Evolutionary conservation across 2,113 vertebrate species (phyloP).

Genomic region (Pterophyllum scalare): DNA sequence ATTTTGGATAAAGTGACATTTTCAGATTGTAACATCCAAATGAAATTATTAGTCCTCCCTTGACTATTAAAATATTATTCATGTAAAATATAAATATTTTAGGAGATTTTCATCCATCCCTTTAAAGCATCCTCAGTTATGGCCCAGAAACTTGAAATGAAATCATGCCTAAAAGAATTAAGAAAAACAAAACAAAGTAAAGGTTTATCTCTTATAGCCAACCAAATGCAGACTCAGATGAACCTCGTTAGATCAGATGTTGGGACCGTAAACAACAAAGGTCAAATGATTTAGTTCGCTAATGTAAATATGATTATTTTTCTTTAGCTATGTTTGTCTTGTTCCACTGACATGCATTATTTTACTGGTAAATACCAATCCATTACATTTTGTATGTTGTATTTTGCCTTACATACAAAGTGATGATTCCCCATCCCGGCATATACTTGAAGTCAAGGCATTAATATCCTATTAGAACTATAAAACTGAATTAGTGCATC

Average conservation of each 20-base stretch:
- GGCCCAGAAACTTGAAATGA: neutral
- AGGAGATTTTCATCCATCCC: neutral
- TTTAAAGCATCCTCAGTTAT: neutral
- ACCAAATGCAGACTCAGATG: neutral
- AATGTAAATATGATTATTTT: neutral
- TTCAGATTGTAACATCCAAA: neutral
- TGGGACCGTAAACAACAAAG: neutral
- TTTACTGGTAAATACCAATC: neutral
- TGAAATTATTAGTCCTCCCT: rapidly evolving
- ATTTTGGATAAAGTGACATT: neutral
- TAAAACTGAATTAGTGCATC: neutral
- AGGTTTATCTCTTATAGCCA: neutral
- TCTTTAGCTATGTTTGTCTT: neutral
- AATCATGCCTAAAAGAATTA: too few species aligned
- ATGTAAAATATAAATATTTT: neutral
- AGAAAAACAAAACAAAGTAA: neutral
- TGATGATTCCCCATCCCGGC: neutral
- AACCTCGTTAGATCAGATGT: neutral
- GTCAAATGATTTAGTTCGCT: neutral
- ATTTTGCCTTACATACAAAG: neutral
- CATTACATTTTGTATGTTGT: neutral
- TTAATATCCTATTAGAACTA: neutral
- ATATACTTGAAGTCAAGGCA: neutral
- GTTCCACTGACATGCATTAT: neutral
- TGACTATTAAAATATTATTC: neutral